Evolutionary conservation across 2,888 invertebrate species (phyloP).

Genomic region (Thera britannica): DNA sequence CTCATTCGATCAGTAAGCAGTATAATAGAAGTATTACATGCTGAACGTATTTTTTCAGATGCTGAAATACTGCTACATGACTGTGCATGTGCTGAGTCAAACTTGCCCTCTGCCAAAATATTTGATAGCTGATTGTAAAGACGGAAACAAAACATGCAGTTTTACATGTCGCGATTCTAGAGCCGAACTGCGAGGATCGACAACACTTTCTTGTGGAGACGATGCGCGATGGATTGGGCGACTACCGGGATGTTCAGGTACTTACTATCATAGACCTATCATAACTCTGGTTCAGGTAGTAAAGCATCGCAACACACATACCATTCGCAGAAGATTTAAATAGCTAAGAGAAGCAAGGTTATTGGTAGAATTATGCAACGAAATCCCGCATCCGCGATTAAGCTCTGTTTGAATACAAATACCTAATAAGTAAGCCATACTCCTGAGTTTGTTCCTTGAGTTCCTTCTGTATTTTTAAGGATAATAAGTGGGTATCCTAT

Average conservation of each 20-base stretch:
- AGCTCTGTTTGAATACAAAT: no score
- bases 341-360: neutral
- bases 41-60: constrained; percentile 52
- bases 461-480: no score
- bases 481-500: no score
- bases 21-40: neutral
- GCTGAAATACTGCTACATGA: constrained; percentile 73
- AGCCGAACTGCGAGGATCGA: constrained; percentile 58
- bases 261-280: neutral
- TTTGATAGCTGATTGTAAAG: constrained; percentile 60
- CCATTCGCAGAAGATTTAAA: no score
- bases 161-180: constrained; percentile 68
- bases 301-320: no score
- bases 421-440: no score
- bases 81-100: constrained; percentile 72
- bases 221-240: constrained; percentile 67
- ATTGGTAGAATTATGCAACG: neutral
- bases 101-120: constrained; percentile 68
- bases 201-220: constrained; percentile 59
- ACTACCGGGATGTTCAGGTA: constrained; percentile 71
- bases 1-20: no score
- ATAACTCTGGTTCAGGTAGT: no score
- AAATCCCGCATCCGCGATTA: no score
- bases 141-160: constrained; percentile 61
- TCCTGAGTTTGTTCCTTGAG: no score